Base-by-base conservation (phyloP, 2,113 vertebrate species). In the Takifugu flavidus region DNA sequence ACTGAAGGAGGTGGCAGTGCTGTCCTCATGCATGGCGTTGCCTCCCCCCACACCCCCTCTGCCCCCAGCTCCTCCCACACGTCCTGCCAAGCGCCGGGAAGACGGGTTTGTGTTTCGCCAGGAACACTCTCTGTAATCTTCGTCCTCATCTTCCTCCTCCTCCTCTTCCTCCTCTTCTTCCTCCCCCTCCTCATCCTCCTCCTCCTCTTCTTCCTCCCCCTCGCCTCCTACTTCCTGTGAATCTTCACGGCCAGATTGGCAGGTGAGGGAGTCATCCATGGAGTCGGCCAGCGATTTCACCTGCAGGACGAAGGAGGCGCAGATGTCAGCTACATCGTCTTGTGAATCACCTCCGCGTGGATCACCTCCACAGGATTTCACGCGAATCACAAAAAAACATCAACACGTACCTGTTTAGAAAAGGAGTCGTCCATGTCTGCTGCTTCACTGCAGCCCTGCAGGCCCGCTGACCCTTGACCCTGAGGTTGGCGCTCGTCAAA, bases 251-350 rank as follows among this genome's bases (percentile, higher is more conserved):
- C 91, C 89, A 0, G 93, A 91, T 42, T 93, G 91, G 70, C 94
- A 94, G 58, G 93, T 94, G 66, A 95, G 87, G 6, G 94, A 94
- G 65, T 95, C 94, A 12, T 96, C 94, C 60, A 96, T 96, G 53
- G 94, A 96, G 82, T 95, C 94, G 0, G 94, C 94, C 83, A 95
- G 75, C 52, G 92, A 94, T 73, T 94, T 95, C 1, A 95, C 94
- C 94, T 95, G 75, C 75, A 70, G 26, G 59, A 6, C 29, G 29
- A 20, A 20, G 20, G 20, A 20, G 20, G 20, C 20, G 20, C 20
- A 20, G 20, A 20, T 1, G 20, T 20, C 20, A 20, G 20, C 20
- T 20, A 20, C 20, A 20, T 20, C 20, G 20, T 20, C 20, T 20
- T 20, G 20, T 20, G 20, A 20, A 20, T 20, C 20, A 20, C 20